phyloP scores from a whole-genome alignment of 2,888 invertebrate species.

The Drosophila quinaria region DNA sequence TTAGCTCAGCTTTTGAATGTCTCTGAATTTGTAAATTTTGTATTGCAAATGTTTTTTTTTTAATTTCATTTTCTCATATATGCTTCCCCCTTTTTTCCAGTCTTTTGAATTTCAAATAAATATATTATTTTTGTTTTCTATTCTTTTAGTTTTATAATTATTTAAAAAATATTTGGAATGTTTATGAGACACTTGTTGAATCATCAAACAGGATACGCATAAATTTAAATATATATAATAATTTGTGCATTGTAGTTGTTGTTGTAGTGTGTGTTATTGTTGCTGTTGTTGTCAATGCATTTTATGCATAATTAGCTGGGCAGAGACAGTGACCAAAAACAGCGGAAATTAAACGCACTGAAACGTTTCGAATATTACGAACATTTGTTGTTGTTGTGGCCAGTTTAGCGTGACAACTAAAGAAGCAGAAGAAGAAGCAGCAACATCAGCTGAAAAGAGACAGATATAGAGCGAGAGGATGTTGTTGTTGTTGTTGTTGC shows the following conservation, averaged over 20 bases:
- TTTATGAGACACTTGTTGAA: neutral
- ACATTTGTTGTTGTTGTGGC: slow-evolving; percentile 40
- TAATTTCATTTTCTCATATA: too few species aligned
- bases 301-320: slow-evolving; percentile 76
- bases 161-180: too few species aligned
- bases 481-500: slow-evolving; percentile 39
- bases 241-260: slow-evolving; percentile 28
- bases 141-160: too few species aligned
- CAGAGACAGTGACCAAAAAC: slow-evolving; percentile 46
- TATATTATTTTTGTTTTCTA: too few species aligned
- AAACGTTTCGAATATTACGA: slow-evolving; percentile 79
- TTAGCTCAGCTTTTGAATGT: too few species aligned
- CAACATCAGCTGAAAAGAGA: slow-evolving; percentile 37
- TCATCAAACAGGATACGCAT: neutral
- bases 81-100: too few species aligned
- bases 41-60: too few species aligned
- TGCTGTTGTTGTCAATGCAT: slow-evolving; percentile 59
- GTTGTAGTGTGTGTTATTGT: neutral
- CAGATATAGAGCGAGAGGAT: slow-evolving; percentile 46
- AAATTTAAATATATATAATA: neutral
- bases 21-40: too few species aligned
- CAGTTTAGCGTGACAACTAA: slow-evolving; percentile 69
- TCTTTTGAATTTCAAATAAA: too few species aligned
- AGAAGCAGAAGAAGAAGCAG: slow-evolving; percentile 5
- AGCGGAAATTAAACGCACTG: slow-evolving; percentile 82